A percentile compares a stretch with the other conserved stretches of the same genome.
Conservation (phyloP, 2,113 vertebrate genomes). For the Diglossa brunneiventris region DNA sequence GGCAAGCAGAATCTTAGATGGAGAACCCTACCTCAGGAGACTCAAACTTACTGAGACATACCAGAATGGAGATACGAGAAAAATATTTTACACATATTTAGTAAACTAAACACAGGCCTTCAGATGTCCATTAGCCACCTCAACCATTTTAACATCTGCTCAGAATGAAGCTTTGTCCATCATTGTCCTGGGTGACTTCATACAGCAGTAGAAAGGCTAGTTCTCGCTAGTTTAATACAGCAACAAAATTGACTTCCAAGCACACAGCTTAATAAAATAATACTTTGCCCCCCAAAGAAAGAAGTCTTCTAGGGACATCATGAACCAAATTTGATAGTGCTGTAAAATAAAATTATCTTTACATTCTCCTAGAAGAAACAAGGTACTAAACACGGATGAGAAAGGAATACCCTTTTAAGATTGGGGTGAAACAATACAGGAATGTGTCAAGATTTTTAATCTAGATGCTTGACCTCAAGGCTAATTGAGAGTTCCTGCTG, state of each 20-base stretch:
- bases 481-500: slow-evolving; percentile 24
- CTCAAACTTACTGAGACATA: background rate
- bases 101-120: background rate
- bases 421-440: slow-evolving; percentile 23
- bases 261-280: background rate
- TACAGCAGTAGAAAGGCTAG: background rate
- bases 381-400: slow-evolving; percentile 34
- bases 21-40: background rate
- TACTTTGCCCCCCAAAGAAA: background rate
- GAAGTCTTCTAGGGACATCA: background rate
- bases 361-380: background rate
- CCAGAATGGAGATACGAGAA: background rate
- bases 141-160: background rate
- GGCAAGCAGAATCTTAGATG: background rate
- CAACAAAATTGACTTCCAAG: background rate
- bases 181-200: background rate
- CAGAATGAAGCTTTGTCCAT: background rate
- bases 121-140: background rate
- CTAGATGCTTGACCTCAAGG: slow-evolving; percentile 23
- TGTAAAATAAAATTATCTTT: slow-evolving; percentile 26
- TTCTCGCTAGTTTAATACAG: background rate
- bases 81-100: background rate
- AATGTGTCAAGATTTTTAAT: slow-evolving; percentile 20
- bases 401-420: slow-evolving; percentile 38
- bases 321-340: background rate